Evolutionary conservation across 2,888 invertebrate genomes (phyloP), one percentile per base, ranked within the genome.

Genomic region (Pediacus dermestoides): DNA sequence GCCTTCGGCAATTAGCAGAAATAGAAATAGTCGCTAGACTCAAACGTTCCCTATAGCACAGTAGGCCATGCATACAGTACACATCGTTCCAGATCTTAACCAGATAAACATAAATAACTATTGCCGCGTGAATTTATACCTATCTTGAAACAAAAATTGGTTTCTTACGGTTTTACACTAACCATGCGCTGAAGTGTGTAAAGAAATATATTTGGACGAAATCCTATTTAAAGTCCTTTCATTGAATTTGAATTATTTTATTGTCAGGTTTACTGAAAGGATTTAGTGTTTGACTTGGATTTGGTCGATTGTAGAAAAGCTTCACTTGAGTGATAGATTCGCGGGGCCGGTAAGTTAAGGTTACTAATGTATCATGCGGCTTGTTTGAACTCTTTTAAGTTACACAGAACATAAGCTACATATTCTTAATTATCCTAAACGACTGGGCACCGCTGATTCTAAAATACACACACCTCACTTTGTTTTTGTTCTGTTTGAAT

Each of bases 1-100:
- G 66, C 66, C 66, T 64, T 58, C 65, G 55, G 66, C 67, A 68
- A 68, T 68, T 68, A 68, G 67, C 66, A 64, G 66, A 68, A 68
- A 67, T 68, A 68, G 67, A 68, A 66, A 65, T 60, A 61, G 64
- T 58, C 56, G 42, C 53, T 49, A 52, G 54, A 50, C 55, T 56
- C 49, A 50, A 33, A 44, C 46, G 44, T 44, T 44, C 39, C 44
- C 38, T 26, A 38, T 49, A 42, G 38, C 49, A 44, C 44, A 43
- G 42, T 46, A 43, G 42, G 31, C 38, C 44, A 50, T 41, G 43
- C 49, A 45, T 43, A 44, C 26, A 44, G 9, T 23, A 36, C 37
- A 41, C 38, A 39, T 44, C 37, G 44, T 39, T 34, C 34, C 41
- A 31, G 40, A 37, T 37, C 32, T 37, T 30, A 42, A 32, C 12